These are phyloP conservation scores for Mactromeris polynyma DNA, from an alignment of 2,888 invertebrate species.

Conservation along the genomic window DNA sequence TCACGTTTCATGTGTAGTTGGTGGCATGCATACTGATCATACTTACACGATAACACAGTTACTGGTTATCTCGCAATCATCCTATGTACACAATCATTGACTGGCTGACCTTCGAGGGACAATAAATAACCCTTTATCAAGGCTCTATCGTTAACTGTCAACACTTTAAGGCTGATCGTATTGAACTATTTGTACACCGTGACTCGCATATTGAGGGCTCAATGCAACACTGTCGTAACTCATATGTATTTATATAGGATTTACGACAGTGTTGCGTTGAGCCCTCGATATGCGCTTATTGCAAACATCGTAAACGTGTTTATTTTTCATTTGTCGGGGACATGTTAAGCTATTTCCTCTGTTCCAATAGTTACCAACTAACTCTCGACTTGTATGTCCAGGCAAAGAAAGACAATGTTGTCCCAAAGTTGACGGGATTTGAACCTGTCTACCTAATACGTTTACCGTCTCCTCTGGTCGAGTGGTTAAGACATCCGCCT, in stretches of 20 bases:
- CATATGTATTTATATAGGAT: no score
- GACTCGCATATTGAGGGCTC: no score
- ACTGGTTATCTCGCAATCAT: constrained; percentile 6
- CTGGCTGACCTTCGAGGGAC: constrained; percentile 29
- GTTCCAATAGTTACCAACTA: background rate
- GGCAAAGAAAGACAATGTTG: no score
- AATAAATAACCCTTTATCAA: constrained; percentile 34
- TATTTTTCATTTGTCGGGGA: background rate
- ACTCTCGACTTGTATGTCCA: background rate
- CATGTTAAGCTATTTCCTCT: background rate
- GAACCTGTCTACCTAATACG: no score
- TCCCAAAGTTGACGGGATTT: no score
- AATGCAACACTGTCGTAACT: no score
- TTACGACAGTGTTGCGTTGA: no score
- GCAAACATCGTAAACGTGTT: background rate
- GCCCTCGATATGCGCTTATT: background rate
- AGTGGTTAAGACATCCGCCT: no score
- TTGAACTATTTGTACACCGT: background rate
- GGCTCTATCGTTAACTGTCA: constrained; percentile 31
- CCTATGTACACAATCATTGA: constrained; percentile 8
- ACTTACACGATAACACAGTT: background rate
- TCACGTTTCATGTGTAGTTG: constrained; percentile 18
- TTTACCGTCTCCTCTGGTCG: no score
- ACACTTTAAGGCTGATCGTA: constrained; percentile 36
- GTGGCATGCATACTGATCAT: constrained; percentile 17